phyloP scores from a whole-genome alignment of 2,888 invertebrate species.

The Archips crataeganus region DNA sequence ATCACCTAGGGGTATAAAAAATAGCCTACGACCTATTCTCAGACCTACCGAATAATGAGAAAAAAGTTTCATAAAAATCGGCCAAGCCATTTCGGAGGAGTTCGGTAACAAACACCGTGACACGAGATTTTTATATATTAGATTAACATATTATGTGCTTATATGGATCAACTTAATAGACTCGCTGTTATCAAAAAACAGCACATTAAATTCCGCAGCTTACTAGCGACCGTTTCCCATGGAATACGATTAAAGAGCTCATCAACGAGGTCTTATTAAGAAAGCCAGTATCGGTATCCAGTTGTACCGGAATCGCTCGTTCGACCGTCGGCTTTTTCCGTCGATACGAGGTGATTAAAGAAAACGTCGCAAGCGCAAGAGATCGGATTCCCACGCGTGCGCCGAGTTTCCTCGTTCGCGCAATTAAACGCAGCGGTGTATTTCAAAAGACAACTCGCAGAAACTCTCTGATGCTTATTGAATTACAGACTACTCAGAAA shows the following conservation, averaged over 20 bases:
- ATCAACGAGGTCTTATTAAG: constrained; percentile 58
- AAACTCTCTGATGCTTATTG: constrained; percentile 16
- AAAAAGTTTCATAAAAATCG: too few relatives aligned
- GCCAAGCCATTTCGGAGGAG: too few relatives aligned
- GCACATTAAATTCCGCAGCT: constrained; percentile 24
- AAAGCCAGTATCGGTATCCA: constrained; percentile 61
- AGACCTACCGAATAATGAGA: too few relatives aligned
- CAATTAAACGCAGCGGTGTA: constrained; percentile 60
- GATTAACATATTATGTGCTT: constrained; percentile 31
- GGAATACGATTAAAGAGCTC: constrained; percentile 48
- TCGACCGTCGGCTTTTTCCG: constrained; percentile 67
- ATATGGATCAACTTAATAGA: constrained; percentile 33
- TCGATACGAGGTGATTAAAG: constrained; percentile 61
- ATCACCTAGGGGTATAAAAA: too few relatives aligned
- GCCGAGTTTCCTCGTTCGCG: constrained; percentile 64
- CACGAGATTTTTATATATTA: too few relatives aligned
- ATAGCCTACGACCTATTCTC: too few relatives aligned
- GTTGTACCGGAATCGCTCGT: constrained; percentile 59
- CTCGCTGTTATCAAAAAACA: constrained; percentile 28
- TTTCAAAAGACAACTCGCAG: constrained; percentile 32
- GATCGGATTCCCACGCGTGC: constrained; percentile 79
- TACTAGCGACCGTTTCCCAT: constrained; percentile 33
- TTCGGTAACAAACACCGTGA: too few relatives aligned
- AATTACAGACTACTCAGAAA: constrained; percentile 7
- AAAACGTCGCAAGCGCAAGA: constrained; percentile 76